phyloP scores from a whole-genome alignment of 2,113 vertebrate species.

The Sardina pilchardus region DNA sequence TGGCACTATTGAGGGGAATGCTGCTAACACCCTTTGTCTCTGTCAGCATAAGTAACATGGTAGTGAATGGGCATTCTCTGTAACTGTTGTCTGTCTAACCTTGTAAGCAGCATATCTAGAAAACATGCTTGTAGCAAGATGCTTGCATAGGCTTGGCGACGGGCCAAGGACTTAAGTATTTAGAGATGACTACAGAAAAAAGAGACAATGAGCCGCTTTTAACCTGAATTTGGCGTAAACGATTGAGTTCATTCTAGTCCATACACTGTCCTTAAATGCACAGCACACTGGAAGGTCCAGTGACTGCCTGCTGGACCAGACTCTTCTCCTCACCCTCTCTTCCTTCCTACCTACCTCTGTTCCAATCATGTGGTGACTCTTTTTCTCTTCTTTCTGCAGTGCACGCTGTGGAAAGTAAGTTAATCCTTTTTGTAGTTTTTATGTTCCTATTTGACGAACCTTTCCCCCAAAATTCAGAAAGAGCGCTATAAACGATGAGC shows the following conservation, averaged over 20 bases:
- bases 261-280: neutral
- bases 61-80: neutral
- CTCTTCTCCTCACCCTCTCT: slow-evolving; percentile 38
- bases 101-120: neutral
- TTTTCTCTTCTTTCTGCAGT: slow-evolving; percentile 89
- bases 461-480: slow-evolving; percentile 10
- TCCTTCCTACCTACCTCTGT: slow-evolving; percentile 46
- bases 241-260: neutral
- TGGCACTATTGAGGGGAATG: neutral
- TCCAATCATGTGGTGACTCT: slow-evolving; percentile 71
- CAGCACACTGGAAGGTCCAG: slow-evolving; percentile 4
- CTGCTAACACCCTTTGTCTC: neutral
- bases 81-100: neutral
- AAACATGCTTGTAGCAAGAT: neutral
- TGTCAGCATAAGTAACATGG: neutral
- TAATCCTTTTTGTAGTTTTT: slow-evolving; percentile 61
- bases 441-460: slow-evolving; percentile 19
- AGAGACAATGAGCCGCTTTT: slow-evolving; percentile 20
- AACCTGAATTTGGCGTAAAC: neutral
- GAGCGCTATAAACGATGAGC: neutral
- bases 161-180: neutral
- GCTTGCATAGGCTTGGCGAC: neutral
- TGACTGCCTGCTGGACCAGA: slow-evolving; percentile 12
- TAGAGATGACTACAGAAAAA: slow-evolving; percentile 23
- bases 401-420: slow-evolving; percentile 96